Evolutionary conservation across 2,888 invertebrate genomes (phyloP), one percentile per base, ranked within the genome.

Genomic region (Netelia virgata): DNA sequence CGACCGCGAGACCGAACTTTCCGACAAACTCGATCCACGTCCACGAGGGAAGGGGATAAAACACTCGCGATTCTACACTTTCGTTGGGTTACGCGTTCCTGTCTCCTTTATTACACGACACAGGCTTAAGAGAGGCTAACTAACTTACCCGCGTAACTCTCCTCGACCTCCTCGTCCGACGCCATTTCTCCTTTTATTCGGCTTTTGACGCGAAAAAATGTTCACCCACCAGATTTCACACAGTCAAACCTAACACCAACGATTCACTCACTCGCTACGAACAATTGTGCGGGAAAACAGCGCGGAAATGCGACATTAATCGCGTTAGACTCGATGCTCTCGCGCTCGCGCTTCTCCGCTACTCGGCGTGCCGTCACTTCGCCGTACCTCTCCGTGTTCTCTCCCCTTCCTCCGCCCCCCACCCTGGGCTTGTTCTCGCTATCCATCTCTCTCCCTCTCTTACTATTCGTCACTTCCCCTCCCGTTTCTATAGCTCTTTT

Each of bases 161-260:
- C 97, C 92, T 97, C 97, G 94, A 97, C 96, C 94, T 97, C 97
- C 93, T 97, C 97, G 92, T 97, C 97, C 88, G 97, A 97, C 94
- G 97, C 97, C 97, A 97, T 97, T 90, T 82, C 94, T 97, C 97
- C 97, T 97, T 90, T 83, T 55, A 53, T 76, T 76, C 61, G 77
- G 72, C 73, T 72, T 66, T 81, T 57, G 10, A 57, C 57, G 10
- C 10, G 57, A 18, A 57, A 57, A 57, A 16, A 18, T 18, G 0
- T 18, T 57, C 16, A 18, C 18, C 47, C 47, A 14, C 14, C 14
- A 47, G 47, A 10, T 57, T 57, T 57, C 9, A 18, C 16, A 70
- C 50, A 73, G 18, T 64, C 72, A 73, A 83, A 79, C 78, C 75
- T 59, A 20, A 61, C 61, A 66, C 68, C 47, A 36, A 66, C 77